Conservation (phyloP, 2,888 invertebrate genomes). For the Lobophora halterata region DNA sequence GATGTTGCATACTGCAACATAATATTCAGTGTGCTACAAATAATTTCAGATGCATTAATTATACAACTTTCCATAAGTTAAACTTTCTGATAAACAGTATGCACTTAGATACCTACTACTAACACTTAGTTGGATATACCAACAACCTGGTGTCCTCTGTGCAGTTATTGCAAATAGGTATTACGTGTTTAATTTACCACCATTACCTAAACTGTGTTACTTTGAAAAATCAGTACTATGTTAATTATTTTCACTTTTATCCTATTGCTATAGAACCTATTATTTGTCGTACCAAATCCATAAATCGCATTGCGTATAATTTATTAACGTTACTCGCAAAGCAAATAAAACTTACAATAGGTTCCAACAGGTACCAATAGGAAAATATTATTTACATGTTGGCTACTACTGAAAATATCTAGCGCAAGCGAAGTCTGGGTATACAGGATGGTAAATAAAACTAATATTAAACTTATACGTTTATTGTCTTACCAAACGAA, state of each 20-base stretch:
- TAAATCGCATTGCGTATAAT: constrained; percentile 24
- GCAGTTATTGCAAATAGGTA: no score
- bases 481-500: constrained; percentile 71
- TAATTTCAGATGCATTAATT: constrained; percentile 11
- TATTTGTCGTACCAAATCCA: no score
- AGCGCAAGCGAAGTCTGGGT: constrained; percentile 49
- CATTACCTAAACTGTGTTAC: no score
- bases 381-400: no score
- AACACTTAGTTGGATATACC: no score
- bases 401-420: neutral
- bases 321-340: constrained; percentile 17
- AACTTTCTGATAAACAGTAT: constrained; percentile 2
- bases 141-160: no score
- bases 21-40: constrained; percentile 5
- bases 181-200: no score
- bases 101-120: neutral
- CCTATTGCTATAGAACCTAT: no score
- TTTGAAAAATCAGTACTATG: no score
- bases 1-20: neutral
- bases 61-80: constrained; percentile 5
- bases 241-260: no score
- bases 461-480: constrained; percentile 55
- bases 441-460: constrained; percentile 40
- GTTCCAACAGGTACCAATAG: no score
- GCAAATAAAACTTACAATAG: no score